phyloP scores from a whole-genome alignment of 1,140 invertebrate genomes.

The Halictus rubicundus region DNA sequence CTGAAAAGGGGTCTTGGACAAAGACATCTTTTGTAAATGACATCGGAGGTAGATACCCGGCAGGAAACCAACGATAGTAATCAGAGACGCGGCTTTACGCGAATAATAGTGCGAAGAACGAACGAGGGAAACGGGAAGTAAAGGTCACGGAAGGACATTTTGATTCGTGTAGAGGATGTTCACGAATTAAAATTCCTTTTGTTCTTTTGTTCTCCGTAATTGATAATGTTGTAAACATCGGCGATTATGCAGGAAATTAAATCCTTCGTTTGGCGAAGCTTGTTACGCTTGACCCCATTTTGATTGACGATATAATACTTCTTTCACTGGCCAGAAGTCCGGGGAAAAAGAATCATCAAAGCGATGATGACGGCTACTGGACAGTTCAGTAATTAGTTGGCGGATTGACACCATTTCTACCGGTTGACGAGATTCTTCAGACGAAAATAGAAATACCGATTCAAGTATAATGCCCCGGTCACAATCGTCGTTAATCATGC shows the following conservation, averaged over 20 bases:
- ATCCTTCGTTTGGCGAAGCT: not conserved
- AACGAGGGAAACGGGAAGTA: not conserved
- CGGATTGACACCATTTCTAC: conserved; percentile 10
- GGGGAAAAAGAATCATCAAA: too few species aligned
- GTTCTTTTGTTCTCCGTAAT: not conserved
- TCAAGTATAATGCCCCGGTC: not conserved
- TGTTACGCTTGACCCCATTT: not conserved
- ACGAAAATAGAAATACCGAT: not conserved
- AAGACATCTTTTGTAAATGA: too few species aligned
- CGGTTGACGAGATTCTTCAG: not conserved
- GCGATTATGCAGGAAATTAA: not conserved
- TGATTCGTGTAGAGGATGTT: not conserved
- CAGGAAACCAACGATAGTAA: conserved; percentile 8
- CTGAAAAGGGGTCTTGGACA: too few species aligned
- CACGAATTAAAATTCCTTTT: not conserved
- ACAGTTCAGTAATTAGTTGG: not conserved
- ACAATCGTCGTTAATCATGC: not conserved
- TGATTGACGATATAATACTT: not conserved
- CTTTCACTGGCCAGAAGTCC: not conserved
- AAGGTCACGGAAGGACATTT: not conserved
- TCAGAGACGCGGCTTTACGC: not conserved
- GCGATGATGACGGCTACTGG: not conserved
- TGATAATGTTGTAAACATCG: not conserved
- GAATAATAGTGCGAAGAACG: not conserved
- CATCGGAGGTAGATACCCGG: not conserved